phyloP scores from a whole-genome alignment of 2,797 vertebrate species.

The Sebastes jordani region DNA sequence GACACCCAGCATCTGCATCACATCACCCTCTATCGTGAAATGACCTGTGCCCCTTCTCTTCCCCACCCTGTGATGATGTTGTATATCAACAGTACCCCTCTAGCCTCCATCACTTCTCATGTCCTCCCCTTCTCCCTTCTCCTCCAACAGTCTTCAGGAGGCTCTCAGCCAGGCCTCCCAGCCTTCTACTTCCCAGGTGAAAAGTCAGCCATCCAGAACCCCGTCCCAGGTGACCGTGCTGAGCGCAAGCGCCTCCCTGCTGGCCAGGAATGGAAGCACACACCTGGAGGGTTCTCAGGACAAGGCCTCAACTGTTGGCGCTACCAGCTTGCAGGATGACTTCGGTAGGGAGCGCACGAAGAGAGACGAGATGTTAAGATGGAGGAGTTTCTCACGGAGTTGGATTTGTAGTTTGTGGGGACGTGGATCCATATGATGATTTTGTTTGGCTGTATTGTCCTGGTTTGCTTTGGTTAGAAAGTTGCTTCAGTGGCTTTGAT shows the following conservation, averaged over 20 bases:
- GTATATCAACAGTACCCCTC: constrained; percentile 42
- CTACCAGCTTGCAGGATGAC: constrained; percentile 96
- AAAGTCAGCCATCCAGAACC: constrained; percentile 92
- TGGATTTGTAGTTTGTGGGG: background rate
- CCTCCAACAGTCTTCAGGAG: constrained; percentile 96
- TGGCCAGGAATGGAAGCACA: constrained; percentile 99
- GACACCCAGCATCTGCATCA: background rate
- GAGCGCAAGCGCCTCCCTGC: constrained; percentile 96
- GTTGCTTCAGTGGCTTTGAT: background rate
- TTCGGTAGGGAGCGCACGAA: constrained; percentile 83
- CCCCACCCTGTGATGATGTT: constrained; percentile 1
- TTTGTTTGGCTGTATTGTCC: background rate
- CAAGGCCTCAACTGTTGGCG: constrained; percentile 92
- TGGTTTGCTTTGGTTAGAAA: background rate
- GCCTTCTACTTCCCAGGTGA: constrained; percentile 91
- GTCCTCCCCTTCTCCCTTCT: constrained; percentile 77
- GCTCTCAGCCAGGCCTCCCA: constrained; percentile 95
- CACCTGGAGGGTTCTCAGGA: constrained; percentile 97
- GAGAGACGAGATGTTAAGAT: background rate
- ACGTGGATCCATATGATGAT: background rate
- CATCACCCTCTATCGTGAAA: background rate
- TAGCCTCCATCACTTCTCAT: constrained; percentile 43
- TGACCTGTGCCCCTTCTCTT: background rate
- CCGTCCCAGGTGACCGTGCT: constrained; percentile 96
- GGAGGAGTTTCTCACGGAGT: background rate